A percentile compares a stretch with the other conserved stretches of the same genome.
Conservation (phyloP, 2,888 invertebrate species). For the Latheticus oryzae region DNA sequence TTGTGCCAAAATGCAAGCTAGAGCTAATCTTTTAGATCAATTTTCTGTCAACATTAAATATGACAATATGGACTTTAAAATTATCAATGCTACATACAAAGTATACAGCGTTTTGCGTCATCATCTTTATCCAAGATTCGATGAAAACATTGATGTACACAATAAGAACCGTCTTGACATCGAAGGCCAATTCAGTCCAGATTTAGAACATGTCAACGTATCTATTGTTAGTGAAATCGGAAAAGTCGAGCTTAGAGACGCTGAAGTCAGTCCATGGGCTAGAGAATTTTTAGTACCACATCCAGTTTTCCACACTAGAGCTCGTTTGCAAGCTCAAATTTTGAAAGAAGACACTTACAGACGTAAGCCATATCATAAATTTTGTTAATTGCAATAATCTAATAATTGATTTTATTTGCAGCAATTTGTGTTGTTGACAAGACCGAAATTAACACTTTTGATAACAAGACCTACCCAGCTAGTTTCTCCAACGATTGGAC, state of each 20-base stretch:
- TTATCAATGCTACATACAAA: constrained; percentile 66
- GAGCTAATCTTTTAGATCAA: constrained; percentile 69
- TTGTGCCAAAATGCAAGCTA: constrained; percentile 70
- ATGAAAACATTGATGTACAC: constrained; percentile 66
- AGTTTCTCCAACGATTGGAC: constrained; percentile 71
- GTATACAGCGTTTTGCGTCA: constrained; percentile 66
- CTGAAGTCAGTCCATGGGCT: constrained; percentile 63
- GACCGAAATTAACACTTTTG: constrained; percentile 72
- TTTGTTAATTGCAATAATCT: constrained; percentile 14
- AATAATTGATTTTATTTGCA: constrained; percentile 59
- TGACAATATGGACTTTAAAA: constrained; percentile 66
- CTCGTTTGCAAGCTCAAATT: constrained; percentile 57
- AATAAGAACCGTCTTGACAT: constrained; percentile 67
- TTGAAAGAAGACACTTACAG: constrained; percentile 64
- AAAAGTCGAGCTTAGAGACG: constrained; percentile 63
- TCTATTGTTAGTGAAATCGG: constrained; percentile 65
- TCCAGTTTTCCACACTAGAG: constrained; percentile 63
- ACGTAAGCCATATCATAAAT: constrained; percentile 70
- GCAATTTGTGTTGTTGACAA: constrained; percentile 69
- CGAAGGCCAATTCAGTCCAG: constrained; percentile 65
- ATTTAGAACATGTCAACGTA: constrained; percentile 66
- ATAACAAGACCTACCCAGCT: constrained; percentile 72
- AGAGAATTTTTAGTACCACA: constrained; percentile 65
- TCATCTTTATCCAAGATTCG: constrained; percentile 66
- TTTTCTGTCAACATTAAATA: constrained; percentile 67